Evolutionary conservation across 2,888 invertebrate genomes (phyloP), one percentile per base, ranked within the genome.

Genomic region (Neocrepidodera transversa): DNA sequence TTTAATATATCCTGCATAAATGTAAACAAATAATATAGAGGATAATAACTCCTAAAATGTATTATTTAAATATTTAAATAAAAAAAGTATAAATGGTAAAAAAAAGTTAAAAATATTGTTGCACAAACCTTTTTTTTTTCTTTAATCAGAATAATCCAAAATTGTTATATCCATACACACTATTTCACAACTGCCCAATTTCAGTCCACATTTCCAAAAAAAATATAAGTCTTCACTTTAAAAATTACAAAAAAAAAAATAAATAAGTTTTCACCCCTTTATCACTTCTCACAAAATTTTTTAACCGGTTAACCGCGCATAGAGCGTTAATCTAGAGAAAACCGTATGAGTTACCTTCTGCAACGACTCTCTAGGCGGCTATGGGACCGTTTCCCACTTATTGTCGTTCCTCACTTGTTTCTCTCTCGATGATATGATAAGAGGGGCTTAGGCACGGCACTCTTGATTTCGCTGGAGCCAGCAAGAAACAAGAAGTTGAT

Each of bases 331-430:
- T 8, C 32, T 13, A 32, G 32, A 32, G 11, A 32, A 43, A n/a
- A 40, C 28, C 47, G 50, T 51, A 40, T 47, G 28, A 42, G 53
- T 53, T 43, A 18, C 57, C 32, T 52, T 53, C 58, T 10, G 40
- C 48, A 40, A 32, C 45, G 28, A 32, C 47, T 16, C 48, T 58
- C 30, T 30, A 48, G 35, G 38, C 58, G 38, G 45, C 35, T 58
- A 35, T 40, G 58, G 58, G 36, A 10, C 32, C 32, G 50, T 58
- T 51, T 58, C 58, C 58, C 58, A 58, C 58, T 58, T 58, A 47
- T 40, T n/a, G 40, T 45, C 43, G 53, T 17, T 45, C 30, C 42
- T 51, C 54, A 43, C 54, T 47, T 54, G 45, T 47, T 45, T 26
- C 45, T 54, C 54, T 54, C 45, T 50, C 58, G 58, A 28, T 55